These are phyloP conservation scores for Ptilorrhoa leucosticta DNA, from an alignment of 2,113 vertebrate species.

Conservation along the genomic window DNA sequence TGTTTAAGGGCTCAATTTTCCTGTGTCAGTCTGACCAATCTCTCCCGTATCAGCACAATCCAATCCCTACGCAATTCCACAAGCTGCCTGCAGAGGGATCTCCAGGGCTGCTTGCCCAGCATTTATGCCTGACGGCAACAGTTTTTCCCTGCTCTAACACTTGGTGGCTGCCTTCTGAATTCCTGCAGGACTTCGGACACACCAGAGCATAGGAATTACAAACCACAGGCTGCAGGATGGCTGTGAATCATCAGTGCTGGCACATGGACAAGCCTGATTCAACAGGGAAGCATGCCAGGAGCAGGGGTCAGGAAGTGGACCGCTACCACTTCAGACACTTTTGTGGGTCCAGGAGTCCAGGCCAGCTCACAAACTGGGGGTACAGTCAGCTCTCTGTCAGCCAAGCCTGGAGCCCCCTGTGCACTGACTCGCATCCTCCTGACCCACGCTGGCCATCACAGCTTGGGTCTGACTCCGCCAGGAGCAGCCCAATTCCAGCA, in stretches of 20 bases:
- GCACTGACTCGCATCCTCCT: not conserved
- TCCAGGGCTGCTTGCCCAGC: not conserved
- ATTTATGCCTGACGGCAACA: not conserved
- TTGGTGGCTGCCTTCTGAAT: not conserved
- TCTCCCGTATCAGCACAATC: not conserved
- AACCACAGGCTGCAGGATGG: not conserved
- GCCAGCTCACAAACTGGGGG: not conserved
- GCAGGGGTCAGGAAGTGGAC: not conserved
- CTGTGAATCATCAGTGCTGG: not conserved
- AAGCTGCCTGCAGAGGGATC: constrained; percentile 57
- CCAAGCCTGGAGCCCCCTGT: not conserved
- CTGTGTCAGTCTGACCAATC: not conserved
- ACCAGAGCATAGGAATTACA: not conserved
- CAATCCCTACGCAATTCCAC: not conserved
- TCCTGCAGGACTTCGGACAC: not conserved
- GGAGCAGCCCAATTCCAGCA: not conserved
- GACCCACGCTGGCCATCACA: not conserved
- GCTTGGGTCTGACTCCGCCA: not conserved
- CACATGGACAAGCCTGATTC: not conserved
- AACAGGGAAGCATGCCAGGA: not conserved
- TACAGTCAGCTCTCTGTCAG: constrained; percentile 1
- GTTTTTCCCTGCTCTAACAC: not conserved
- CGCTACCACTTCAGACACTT: constrained; percentile 6
- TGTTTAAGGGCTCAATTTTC: not conserved
- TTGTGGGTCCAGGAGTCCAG: not conserved